phyloP scores from a whole-genome alignment of 2,797 vertebrate genomes.

The Avahi laniger region DNA sequence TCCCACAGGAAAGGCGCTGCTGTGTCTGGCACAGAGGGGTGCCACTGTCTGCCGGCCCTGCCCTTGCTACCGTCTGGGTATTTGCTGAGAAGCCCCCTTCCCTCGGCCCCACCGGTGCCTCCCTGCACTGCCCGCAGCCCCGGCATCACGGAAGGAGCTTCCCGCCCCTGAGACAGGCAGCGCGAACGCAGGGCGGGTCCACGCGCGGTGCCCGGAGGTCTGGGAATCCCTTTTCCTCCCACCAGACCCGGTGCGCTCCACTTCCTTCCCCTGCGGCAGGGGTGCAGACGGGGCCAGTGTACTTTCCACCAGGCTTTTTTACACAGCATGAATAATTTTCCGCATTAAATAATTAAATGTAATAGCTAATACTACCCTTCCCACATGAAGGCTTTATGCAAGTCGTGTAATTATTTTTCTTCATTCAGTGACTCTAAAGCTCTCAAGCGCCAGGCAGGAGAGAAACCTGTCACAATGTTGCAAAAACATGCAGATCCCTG shows the following conservation, averaged over 20 bases:
- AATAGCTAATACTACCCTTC: conserved; percentile 81
- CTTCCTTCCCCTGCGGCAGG: not conserved
- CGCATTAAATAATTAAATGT: conserved; percentile 83
- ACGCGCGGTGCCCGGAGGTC: not conserved
- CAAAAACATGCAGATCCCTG: conserved; percentile 74
- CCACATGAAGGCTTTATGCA: conserved; percentile 77
- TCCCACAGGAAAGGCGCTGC: not conserved
- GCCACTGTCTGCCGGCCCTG: fast-evolving
- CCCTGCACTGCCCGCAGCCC: not conserved
- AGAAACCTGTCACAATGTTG: conserved; percentile 84
- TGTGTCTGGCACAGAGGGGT: not conserved
- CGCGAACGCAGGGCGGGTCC: fast-evolving
- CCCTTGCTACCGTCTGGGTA: not conserved
- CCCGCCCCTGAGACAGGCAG: not conserved
- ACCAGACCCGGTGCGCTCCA: not conserved
- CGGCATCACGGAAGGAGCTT: not conserved
- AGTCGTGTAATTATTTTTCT: conserved; percentile 81
- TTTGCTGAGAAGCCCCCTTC: not conserved
- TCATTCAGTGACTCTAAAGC: conserved; percentile 79
- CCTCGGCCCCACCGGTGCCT: not conserved
- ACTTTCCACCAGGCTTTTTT: conserved; percentile 79
- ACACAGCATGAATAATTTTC: conserved; percentile 72
- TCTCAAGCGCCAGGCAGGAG: conserved; percentile 79
- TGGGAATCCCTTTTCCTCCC: conserved; percentile 39
- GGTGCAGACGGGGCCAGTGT: conserved; percentile 62